Conservation (phyloP, 2,797 vertebrate genomes). For the Cephalopachus bancanus region DNA sequence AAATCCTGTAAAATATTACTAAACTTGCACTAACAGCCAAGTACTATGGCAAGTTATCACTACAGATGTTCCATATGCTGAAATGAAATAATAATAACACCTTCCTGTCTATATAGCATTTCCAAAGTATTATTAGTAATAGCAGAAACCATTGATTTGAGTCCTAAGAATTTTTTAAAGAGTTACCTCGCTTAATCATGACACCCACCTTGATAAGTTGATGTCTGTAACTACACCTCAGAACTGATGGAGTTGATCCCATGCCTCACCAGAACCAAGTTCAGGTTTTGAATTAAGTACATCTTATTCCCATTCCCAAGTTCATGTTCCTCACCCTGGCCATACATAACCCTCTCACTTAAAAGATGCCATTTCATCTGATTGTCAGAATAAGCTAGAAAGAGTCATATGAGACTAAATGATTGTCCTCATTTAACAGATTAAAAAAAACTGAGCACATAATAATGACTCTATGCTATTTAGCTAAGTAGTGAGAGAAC, state of each 20-base stretch:
- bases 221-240: background rate
- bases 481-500: background rate
- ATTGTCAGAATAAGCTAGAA: conserved; percentile 6
- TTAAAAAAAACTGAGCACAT: background rate
- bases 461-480: background rate
- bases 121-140: conserved; percentile 23
- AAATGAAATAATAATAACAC: conserved; percentile 32
- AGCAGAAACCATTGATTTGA: background rate
- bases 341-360: background rate
- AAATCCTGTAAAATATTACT: conserved; percentile 13
- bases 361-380: background rate
- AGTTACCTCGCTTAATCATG: background rate
- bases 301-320: background rate
- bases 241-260: background rate
- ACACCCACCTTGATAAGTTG: background rate
- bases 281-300: background rate
- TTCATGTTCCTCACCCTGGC: background rate
- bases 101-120: background rate
- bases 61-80: background rate
- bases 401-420: background rate
- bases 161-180: background rate
- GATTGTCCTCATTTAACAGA: background rate
- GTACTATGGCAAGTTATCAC: background rate
- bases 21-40: background rate
- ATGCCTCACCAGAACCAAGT: background rate